These are phyloP conservation scores for Callipepla squamata DNA, from an alignment of 2,113 vertebrate genomes.

Conservation along the genomic window DNA sequence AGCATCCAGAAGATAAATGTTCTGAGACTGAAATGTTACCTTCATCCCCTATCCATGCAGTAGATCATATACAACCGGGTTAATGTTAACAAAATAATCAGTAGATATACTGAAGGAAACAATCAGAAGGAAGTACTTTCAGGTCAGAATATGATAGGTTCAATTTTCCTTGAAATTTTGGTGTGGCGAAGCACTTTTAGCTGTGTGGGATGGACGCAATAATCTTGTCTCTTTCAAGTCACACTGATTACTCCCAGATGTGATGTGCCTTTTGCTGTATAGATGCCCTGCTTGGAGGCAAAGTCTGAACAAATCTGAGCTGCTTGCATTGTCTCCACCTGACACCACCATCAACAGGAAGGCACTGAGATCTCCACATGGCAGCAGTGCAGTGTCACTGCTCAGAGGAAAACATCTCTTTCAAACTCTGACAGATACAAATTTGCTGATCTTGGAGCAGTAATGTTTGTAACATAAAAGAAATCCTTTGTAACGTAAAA, in stretches of 20 bases:
- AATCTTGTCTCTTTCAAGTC: not conserved
- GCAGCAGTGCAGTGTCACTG: rapidly evolving
- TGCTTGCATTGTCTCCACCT: not conserved
- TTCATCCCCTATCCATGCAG: not conserved
- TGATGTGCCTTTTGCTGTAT: not conserved
- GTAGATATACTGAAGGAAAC: not conserved
- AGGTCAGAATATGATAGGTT: not conserved
- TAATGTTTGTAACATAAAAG: constrained; percentile 8
- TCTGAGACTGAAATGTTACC: not conserved
- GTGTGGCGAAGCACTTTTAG: not conserved
- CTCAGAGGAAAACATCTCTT: not conserved
- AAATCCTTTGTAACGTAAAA: constrained; percentile 16
- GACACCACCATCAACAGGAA: not conserved
- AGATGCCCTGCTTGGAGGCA: not conserved
- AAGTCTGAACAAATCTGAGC: not conserved
- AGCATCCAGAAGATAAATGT: not conserved
- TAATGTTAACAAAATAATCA: constrained; percentile 8
- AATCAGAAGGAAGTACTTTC: not conserved
- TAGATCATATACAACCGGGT: not conserved
- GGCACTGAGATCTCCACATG: not conserved
- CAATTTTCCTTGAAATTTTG: not conserved
- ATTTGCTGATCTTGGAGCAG: not conserved
- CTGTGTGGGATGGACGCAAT: not conserved
- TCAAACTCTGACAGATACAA: not conserved
- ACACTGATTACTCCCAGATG: not conserved